Evolutionary conservation across 2,113 vertebrate species (phyloP), one percentile per base, ranked within the genome.

Genomic region (Rattus norvegicus): DNA sequence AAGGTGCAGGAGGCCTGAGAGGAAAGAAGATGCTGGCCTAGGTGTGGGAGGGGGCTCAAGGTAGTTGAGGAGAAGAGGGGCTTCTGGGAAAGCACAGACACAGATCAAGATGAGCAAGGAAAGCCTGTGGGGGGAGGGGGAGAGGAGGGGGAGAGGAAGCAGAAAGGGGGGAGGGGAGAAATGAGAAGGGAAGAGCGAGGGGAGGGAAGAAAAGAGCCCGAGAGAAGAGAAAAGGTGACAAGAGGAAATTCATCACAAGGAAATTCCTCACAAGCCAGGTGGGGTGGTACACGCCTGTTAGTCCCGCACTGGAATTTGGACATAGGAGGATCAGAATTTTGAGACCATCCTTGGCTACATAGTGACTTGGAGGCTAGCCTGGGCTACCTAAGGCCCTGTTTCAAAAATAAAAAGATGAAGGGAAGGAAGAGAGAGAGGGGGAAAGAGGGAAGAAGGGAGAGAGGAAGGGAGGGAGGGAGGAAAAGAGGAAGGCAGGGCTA

Each of bases 111-210:
- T 33, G 26, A 28, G 36, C 47, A 83, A 95, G 69, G 19, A 61
- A 88, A 79, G 36, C 36, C 54, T 1, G 7, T 69, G 16, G 54
- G 52, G 26, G 26, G 20, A 7, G 6, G 11, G n/a, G 59, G 59
- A 65, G 10, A 10, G 22, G 47, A 24, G 7, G n/a, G 7, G 10
- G 1, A 7, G 16, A 1, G 63, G 43, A 2, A 7, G 11, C 30
- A 9, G 54, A 1, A 36, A 28, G 10, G 7, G 10, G 22, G 16
- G 36, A 17, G 7, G 13, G 22, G 1, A 30, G 22, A 24, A 28
- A 84, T 39, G 10, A 12, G 47, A 49, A 33, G 36, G 36, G 36
- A 52, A 6, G 24, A 59, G 39, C 30, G 13, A 28, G 28, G 33
- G n/a, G 33, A 59, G 36, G 14, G 52, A 17, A 26, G 56, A 63